Conservation (phyloP, 2,888 invertebrate genomes). For the Matsumyia berberina region DNA sequence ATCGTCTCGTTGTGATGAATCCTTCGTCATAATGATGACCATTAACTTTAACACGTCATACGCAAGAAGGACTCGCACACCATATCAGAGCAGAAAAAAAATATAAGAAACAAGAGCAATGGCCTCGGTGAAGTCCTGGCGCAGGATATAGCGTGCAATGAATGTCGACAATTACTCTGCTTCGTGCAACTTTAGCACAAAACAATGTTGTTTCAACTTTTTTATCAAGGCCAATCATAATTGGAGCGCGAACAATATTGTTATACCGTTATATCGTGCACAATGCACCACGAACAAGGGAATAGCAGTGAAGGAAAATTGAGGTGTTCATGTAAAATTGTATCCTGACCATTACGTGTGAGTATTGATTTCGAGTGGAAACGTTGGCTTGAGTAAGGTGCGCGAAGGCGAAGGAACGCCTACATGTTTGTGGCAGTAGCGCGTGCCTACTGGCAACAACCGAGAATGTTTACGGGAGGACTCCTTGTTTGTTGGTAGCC, state of each 20-base stretch:
- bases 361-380: slow-evolving; percentile 58
- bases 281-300: slow-evolving; percentile 14
- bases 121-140: slow-evolving; percentile 33
- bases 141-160: slow-evolving; percentile 54
- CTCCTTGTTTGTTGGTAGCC: slow-evolving; percentile 33
- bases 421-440: background rate
- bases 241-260: slow-evolving; percentile 76
- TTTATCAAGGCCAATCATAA: slow-evolving; percentile 75
- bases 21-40: background rate
- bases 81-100: background rate
- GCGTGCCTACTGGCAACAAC: slow-evolving; percentile 31
- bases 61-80: no score
- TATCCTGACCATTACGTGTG: slow-evolving; percentile 66
- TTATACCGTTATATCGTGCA: slow-evolving; percentile 63
- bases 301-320: slow-evolving; percentile 48
- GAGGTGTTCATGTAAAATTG: slow-evolving; percentile 77
- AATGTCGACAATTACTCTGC: slow-evolving; percentile 68
- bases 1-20: background rate
- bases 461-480: slow-evolving; percentile 39
- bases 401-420: slow-evolving; percentile 44
- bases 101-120: slow-evolving; percentile 11
- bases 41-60: background rate
- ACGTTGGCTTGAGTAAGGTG: slow-evolving; percentile 25
- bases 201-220: slow-evolving; percentile 67
- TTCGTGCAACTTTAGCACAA: slow-evolving; percentile 56